Evolutionary conservation across 2,113 vertebrate genomes (phyloP).

Genomic region (Marcusenius ussheri): DNA sequence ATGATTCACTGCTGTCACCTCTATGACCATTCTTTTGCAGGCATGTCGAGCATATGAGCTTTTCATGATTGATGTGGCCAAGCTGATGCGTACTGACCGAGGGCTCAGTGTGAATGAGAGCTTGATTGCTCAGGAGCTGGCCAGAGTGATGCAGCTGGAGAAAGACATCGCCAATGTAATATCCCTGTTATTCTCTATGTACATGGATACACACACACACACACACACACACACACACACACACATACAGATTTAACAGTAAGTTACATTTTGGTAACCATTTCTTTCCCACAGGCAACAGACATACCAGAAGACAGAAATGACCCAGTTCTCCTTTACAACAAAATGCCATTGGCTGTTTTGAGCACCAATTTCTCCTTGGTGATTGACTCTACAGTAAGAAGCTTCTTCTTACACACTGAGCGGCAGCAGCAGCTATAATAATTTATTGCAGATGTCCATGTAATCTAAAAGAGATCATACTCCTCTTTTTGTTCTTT

Average conservation of each 20-base stretch:
- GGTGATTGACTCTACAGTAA: constrained; percentile 64
- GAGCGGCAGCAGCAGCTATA: neutral
- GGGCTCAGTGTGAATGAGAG: constrained; percentile 53
- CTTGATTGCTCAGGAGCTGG: constrained; percentile 63
- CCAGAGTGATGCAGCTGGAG: constrained; percentile 76
- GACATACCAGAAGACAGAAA: constrained; percentile 81
- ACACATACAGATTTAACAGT: neutral
- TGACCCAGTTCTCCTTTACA: constrained; percentile 81
- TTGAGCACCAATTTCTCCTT: constrained; percentile 77
- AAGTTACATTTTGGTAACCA: constrained; percentile 33
- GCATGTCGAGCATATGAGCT: constrained; percentile 78
- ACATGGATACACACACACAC: neutral
- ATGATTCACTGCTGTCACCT: neutral
- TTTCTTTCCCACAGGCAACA: constrained; percentile 66
- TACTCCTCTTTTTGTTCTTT: neutral
- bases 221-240: neutral
- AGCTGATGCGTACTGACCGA: constrained; percentile 73
- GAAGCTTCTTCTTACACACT: constrained; percentile 17
- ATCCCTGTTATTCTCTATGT: neutral
- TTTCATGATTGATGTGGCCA: constrained; percentile 83
- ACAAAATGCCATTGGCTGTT: constrained; percentile 79
- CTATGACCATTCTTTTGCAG: constrained; percentile 46
- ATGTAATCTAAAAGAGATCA: neutral
- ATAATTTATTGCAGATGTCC: neutral
- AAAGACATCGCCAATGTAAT: constrained; percentile 86